Percentiles rank a stretch among this genome's conserved stretches.
Evolutionary conservation across 2,113 vertebrate species (phyloP).

Genomic region (Cynoglossus semilaevis): DNA sequence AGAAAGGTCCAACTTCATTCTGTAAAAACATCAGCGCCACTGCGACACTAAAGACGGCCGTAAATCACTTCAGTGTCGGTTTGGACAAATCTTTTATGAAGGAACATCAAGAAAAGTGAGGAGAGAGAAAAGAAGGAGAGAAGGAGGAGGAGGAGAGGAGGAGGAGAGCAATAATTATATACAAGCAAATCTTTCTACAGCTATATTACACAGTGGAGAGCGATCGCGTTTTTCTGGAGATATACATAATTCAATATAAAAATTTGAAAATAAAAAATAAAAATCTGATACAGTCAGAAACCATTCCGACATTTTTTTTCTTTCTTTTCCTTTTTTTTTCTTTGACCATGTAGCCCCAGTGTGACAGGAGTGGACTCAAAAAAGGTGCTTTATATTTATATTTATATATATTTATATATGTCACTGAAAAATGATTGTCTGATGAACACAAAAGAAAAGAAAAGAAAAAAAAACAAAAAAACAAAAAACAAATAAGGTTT

Average conservation of each 20-base stretch:
- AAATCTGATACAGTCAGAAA: constrained; percentile 99
- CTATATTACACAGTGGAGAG: constrained; percentile 99
- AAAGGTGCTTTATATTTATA: constrained; percentile 87
- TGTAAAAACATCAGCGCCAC: constrained; percentile 30
- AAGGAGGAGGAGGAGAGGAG: constrained; percentile 78
- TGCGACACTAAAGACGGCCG: constrained; percentile 71
- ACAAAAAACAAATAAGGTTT: constrained; percentile 68
- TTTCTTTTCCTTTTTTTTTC: constrained; percentile 49
- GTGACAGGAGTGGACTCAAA: constrained; percentile 93
- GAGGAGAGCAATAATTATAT: constrained; percentile 91
- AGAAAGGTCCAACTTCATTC: constrained; percentile 66
- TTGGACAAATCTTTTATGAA: constrained; percentile 87
- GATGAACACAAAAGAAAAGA: constrained; percentile 83
- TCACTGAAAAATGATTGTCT: constrained; percentile 99
- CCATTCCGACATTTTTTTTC: constrained; percentile 91
- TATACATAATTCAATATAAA: constrained; percentile 99
- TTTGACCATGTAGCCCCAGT: constrained; percentile 96
- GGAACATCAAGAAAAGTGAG: constrained; percentile 88
- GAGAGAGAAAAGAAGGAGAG: constrained; percentile 76
- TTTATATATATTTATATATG: constrained; percentile 28
- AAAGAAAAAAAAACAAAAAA: background rate
- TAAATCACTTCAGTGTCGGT: constrained; percentile 76
- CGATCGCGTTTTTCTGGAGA: constrained; percentile 95
- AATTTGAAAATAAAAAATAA: constrained; percentile 99
- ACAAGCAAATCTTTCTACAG: constrained; percentile 98